Conservation (phyloP, 1,140 invertebrate species). For the Caenorhabditis elegans region WBcel235 BX284605.5:8859501-8860000, state of each 20-base stretch:
- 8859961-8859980: constrained; percentile 17
- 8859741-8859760: constrained; percentile 56
- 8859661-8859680: constrained; percentile 53
- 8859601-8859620: constrained; percentile 51
- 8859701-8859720: constrained; percentile 62
- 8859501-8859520: constrained; percentile 51
- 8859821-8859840: constrained; percentile 41
- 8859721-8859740: constrained; percentile 59
- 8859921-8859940: constrained; percentile 10
- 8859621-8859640: constrained; percentile 57
- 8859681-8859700: constrained; percentile 54
- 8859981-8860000: too few relatives aligned
- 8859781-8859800: neutral
- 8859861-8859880: constrained; percentile 50
- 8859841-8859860: constrained; percentile 38
- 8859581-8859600: constrained; percentile 58
- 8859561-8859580: constrained; percentile 57
- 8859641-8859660: constrained; percentile 55
- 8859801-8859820: neutral
- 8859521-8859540: constrained; percentile 46
- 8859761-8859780: constrained; percentile 47
- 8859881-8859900: constrained; percentile 53
- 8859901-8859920: constrained; percentile 49
- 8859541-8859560: constrained; percentile 47
- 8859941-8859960: constrained; percentile 42